Conservation (phyloP, 2,113 vertebrate species). For the Pyrgilauda ruficollis region DNA sequence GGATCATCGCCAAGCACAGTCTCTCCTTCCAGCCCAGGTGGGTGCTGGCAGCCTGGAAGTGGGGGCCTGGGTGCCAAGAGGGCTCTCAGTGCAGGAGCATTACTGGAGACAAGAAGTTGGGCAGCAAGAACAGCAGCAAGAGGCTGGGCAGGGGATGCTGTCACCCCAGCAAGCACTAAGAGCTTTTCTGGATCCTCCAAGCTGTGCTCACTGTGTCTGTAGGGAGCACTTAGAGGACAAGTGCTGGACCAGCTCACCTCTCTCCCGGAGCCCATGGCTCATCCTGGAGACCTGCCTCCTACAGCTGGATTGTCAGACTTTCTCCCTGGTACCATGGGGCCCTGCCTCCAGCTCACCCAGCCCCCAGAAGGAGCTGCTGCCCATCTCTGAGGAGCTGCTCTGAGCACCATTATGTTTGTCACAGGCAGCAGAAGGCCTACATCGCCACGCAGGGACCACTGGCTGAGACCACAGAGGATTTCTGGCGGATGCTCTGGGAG, state of each 20-base stretch:
- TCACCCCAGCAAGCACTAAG: background rate
- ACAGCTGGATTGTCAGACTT: background rate
- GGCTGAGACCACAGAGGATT: conserved; percentile 94
- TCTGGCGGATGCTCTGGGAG: conserved; percentile 99
- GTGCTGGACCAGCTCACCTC: background rate
- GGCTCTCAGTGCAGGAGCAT: background rate
- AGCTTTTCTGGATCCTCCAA: background rate
- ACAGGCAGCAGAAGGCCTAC: conserved; percentile 95
- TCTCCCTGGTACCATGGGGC: background rate
- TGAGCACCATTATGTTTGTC: background rate
- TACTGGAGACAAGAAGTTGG: background rate
- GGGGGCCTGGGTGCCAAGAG: background rate
- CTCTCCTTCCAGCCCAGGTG: background rate
- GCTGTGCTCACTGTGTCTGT: background rate
- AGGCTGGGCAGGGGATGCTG: background rate
- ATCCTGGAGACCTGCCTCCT: background rate
- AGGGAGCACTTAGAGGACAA: background rate
- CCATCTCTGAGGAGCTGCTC: background rate
- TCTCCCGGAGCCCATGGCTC: background rate
- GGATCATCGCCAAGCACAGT: background rate
- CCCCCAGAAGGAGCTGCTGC: background rate
- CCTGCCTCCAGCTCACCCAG: background rate
- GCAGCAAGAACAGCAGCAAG: background rate
- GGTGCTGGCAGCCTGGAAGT: background rate
- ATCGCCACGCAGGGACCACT: conserved; percentile 93